Percentiles rank a stretch among this genome's conserved stretches.
Evolutionary conservation across 1,140 invertebrate species (phyloP).

Genomic region (Planococcus citri): DNA sequence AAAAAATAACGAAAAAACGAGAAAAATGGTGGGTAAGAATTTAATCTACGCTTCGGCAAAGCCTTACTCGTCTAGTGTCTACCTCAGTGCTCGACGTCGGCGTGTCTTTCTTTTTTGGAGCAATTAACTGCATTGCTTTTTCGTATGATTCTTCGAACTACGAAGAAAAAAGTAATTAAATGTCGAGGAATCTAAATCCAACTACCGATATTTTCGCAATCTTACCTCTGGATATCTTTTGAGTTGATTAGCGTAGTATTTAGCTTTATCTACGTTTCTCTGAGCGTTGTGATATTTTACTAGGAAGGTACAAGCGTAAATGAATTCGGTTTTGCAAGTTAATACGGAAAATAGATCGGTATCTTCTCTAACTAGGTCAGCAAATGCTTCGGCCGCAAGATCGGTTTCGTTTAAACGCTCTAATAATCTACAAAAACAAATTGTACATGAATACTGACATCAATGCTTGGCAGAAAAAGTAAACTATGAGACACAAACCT

Average conservation of each 20-base stretch:
- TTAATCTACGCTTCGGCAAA: constrained; percentile 1
- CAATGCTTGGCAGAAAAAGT: background rate
- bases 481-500: background rate
- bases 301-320: background rate
- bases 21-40: background rate
- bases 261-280: background rate
- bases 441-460: background rate
- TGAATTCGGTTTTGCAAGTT: background rate
- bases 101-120: constrained; percentile 7
- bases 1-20: background rate
- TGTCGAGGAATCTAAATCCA: background rate
- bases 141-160: constrained; percentile 5
- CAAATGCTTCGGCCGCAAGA: background rate
- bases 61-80: constrained; percentile 1
- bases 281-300: background rate
- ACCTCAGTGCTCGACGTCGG: background rate
- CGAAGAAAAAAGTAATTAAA: background rate
- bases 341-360: background rate
- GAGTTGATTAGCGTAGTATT: background rate
- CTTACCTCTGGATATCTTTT: constrained; percentile 5
- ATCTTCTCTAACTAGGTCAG: background rate
- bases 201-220: background rate
- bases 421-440: background rate
- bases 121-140: constrained; percentile 1
- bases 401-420: constrained; percentile 9